A percentile compares a stretch with the other conserved stretches of the same genome.
phyloP scores from a whole-genome alignment of 2,888 invertebrate species.

The Raillietiella orientalis region DNA sequence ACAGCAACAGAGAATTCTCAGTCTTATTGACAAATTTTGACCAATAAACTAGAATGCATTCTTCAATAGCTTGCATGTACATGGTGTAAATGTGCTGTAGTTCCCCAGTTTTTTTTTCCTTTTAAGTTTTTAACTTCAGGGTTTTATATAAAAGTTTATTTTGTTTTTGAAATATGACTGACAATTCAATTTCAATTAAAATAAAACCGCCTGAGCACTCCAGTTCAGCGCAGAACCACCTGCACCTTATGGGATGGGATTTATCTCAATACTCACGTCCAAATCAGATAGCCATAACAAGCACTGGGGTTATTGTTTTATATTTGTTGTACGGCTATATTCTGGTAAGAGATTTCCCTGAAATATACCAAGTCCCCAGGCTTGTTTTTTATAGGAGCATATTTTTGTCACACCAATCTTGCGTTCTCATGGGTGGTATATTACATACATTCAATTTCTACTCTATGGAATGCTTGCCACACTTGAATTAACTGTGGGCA shows the following conservation, averaged over 20 bases:
- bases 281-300: too few relatives aligned
- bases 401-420: constrained; percentile 72
- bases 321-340: constrained; percentile 71
- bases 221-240: too few relatives aligned
- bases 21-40: constrained; percentile 75
- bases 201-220: too few relatives aligned
- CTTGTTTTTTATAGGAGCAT: constrained; percentile 24
- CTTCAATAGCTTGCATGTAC: too few relatives aligned
- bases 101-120: too few relatives aligned
- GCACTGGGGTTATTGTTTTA: constrained; percentile 51
- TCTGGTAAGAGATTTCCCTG: constrained; percentile 16
- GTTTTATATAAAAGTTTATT: too few relatives aligned
- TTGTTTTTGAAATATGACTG: too few relatives aligned
- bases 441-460: constrained; percentile 66
- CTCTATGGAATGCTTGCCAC: constrained; percentile 51
- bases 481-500: constrained; percentile 28
- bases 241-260: too few relatives aligned
- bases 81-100: too few relatives aligned
- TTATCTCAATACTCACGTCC: too few relatives aligned
- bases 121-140: too few relatives aligned
- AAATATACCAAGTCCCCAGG: constrained; percentile 4
- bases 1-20: constrained; percentile 69
- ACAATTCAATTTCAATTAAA: too few relatives aligned
- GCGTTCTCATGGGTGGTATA: constrained; percentile 59
- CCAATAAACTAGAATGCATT: constrained; percentile 5